Evolutionary conservation across 2,888 invertebrate genomes (phyloP).

Genomic region (Cybosia mesomella): DNA sequence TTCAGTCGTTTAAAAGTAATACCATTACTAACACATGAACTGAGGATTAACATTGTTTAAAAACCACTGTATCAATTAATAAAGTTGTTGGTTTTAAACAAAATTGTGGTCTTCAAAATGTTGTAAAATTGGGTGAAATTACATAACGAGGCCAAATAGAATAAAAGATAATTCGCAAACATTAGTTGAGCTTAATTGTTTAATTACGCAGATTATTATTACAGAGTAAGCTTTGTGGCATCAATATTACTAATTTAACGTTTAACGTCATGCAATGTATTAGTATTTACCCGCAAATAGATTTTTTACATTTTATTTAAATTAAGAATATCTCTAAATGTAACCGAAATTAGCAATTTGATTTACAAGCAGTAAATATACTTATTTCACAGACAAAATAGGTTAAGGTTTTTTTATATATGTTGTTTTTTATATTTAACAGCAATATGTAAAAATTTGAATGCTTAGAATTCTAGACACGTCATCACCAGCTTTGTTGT

Average conservation of each 20-base stretch:
- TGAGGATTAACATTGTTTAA: neutral
- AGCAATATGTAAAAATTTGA: neutral
- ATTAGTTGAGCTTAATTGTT: constrained; percentile 53
- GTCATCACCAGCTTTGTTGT: neutral
- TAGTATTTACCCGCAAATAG: neutral
- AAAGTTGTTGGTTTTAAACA: constrained; percentile 15
- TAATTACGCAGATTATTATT: constrained; percentile 51
- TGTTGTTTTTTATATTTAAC: neutral
- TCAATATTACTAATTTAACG: constrained; percentile 47
- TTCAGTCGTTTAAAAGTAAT: neutral
- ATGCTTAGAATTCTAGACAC: neutral
- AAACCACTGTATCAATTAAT: neutral
- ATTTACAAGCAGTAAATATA: neutral
- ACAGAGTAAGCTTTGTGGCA: constrained; percentile 55
- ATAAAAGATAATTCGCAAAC: constrained; percentile 58
- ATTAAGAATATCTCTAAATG: too few relatives aligned
- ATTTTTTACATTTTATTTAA: neutral
- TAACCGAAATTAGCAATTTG: neutral
- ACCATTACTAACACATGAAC: neutral
- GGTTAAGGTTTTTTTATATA: too few relatives aligned
- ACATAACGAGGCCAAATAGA: constrained; percentile 35
- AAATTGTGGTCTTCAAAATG: constrained; percentile 26
- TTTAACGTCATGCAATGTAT: neutral
- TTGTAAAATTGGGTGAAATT: neutral
- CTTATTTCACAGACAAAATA: too few relatives aligned